Base-by-base conservation (phyloP, 2,888 invertebrate genomes). In the Heliconius cydno region DNA sequence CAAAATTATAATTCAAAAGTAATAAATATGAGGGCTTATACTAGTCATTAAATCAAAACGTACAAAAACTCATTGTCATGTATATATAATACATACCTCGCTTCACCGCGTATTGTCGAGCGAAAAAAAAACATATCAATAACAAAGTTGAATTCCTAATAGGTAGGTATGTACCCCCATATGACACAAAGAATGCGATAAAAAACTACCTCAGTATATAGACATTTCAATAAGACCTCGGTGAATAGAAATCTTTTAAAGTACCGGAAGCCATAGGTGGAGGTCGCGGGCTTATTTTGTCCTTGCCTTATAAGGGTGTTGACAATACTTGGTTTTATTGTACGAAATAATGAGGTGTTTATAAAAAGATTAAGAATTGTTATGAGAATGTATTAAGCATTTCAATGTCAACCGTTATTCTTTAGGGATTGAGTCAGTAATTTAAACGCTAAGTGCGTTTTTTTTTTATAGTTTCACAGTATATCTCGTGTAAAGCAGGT, bases 241-340 rank as follows among this genome's bases (percentile, higher is more conserved):
- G 81, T 46, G 79, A 82, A 84, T 80, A 79, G 78, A 81, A 82
- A 79, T 78, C 78, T 83, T 83, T 82, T 80, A 85, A 82, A 82
- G 83, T 79, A 76, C 82, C 82, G 85, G 85, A 85, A 84, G 83
- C 79, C 77, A 81, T 81, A 82, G 84, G 82, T 82, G 82, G 82
- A 82, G 82, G 81, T 79, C 78, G 82, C 57, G 74, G 68, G 78
- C 73, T 80, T 80, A 80, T 81, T 82, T 82, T 65, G 68, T 65
- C 46, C 63, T 66, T 73, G 67, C 74, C 65, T 81, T n/a, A 79
- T 79, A 79, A 79, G 81, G 78, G 81, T 81, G 82, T 79, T 78
- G 76, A 82, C 81, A 81, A 82, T 80, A 65, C 76, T 38, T 22
- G 63, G 72, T 70, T 73, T 68, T 67, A 80, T 80, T 79, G 75